These are phyloP conservation scores for Acleris literana DNA, from an alignment of 2,888 invertebrate species.

Conservation along the genomic window DNA sequence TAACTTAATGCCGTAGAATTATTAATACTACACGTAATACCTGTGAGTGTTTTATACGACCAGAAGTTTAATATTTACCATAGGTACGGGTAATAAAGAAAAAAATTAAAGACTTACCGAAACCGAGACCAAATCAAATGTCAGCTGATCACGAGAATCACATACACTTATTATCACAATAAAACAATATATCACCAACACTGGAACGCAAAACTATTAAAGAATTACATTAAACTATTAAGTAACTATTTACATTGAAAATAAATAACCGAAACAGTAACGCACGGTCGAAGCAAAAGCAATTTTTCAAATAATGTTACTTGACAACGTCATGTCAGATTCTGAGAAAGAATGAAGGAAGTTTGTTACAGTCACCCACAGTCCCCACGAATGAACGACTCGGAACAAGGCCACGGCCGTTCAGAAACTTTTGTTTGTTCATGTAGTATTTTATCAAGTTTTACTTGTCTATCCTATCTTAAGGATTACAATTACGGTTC, in stretches of 20 bases:
- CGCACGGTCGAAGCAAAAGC: slow-evolving; percentile 34
- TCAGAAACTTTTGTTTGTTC: slow-evolving; percentile 7
- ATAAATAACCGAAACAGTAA: slow-evolving; percentile 23
- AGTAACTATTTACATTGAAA: slow-evolving; percentile 20
- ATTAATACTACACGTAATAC: neutral
- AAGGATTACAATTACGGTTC: too few relatives aligned
- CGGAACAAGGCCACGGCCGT: slow-evolving; percentile 5
- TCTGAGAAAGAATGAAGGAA: slow-evolving; percentile 17
- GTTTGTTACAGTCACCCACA: too few relatives aligned
- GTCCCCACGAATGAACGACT: slow-evolving; percentile 8
- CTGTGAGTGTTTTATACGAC: too few relatives aligned
- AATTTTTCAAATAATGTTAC: slow-evolving; percentile 35
- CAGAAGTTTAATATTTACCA: too few relatives aligned
- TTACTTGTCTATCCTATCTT: too few relatives aligned
- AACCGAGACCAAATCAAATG: slow-evolving; percentile 13
- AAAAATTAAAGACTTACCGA: slow-evolving; percentile 23
- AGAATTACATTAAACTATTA: slow-evolving; percentile 8
- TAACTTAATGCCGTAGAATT: too few relatives aligned
- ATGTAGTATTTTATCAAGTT: too few relatives aligned
- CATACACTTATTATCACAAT: slow-evolving; percentile 15
- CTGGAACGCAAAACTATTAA: neutral
- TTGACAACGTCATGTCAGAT: slow-evolving; percentile 22
- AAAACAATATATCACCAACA: slow-evolving; percentile 18
- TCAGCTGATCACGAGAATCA: slow-evolving; percentile 21
- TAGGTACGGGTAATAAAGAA: neutral